phyloP scores from a whole-genome alignment of 2,888 invertebrate genomes.

The Elysia crispata region DNA sequence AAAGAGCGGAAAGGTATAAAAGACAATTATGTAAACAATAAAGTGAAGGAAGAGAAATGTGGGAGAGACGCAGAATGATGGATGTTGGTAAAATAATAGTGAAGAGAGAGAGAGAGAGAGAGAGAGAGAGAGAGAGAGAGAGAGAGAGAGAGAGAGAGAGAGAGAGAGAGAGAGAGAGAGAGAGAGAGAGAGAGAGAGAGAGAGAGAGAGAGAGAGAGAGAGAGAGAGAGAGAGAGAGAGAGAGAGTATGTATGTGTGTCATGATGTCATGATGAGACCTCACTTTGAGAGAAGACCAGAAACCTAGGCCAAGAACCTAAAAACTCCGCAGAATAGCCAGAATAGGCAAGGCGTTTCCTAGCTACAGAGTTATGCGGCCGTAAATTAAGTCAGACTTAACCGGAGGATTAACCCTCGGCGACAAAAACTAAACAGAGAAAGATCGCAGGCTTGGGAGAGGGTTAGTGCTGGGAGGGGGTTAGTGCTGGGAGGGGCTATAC shows the following conservation, averaged over 20 bases:
- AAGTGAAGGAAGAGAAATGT: neutral
- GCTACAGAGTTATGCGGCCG: no score
- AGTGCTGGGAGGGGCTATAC: no score
- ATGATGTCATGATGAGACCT: no score
- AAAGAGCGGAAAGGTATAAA: no score
- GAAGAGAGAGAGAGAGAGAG: neutral
- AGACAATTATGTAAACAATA: neutral
- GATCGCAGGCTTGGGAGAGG: no score
- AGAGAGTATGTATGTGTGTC: neutral
- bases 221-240: neutral
- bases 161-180: slow-evolving; percentile 29
- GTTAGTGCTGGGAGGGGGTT: no score
- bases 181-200: slow-evolving; percentile 30
- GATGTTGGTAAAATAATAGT: neutral
- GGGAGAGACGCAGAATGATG: neutral
- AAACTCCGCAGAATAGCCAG: neutral
- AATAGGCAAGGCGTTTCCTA: no score
- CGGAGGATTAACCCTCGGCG: no score
- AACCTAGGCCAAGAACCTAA: no score
- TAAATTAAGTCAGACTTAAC: no score
- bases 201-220: neutral
- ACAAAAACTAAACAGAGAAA: no score
- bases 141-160: slow-evolving; percentile 25
- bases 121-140: neutral
- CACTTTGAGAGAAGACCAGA: no score